Percentiles rank a stretch among this genome's conserved stretches.
These are phyloP conservation scores for Drosophila sucinea DNA, from an alignment of 1,140 invertebrate genomes.

Conservation along the genomic window DNA sequence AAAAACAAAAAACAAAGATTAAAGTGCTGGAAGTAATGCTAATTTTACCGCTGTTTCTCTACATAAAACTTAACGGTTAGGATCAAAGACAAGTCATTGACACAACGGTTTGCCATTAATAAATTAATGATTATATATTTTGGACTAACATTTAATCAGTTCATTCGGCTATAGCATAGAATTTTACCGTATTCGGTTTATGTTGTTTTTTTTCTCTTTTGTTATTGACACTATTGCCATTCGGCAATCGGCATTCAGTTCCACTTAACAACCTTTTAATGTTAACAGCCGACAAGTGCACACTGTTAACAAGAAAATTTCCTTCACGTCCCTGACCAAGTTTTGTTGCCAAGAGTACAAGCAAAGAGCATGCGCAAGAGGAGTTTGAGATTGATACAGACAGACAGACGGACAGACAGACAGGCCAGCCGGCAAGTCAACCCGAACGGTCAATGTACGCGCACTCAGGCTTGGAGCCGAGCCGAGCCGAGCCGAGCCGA, in stretches of 20 bases:
- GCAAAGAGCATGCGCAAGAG: slow-evolving; percentile 30
- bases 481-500: neutral
- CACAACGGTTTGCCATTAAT: slow-evolving; percentile 14
- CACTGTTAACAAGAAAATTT: slow-evolving; percentile 22
- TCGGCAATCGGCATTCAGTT: neutral
- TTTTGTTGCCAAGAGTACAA: slow-evolving; percentile 29
- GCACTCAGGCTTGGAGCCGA: slow-evolving; percentile 56
- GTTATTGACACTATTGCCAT: slow-evolving; percentile 10
- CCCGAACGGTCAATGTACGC: slow-evolving; percentile 75
- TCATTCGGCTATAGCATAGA: neutral
- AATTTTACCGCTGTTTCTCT: slow-evolving; percentile 30
- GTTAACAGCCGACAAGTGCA: slow-evolving; percentile 21
- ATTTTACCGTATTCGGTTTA: slow-evolving; percentile 4
- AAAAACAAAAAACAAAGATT: neutral
- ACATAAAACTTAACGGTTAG: slow-evolving; percentile 24
- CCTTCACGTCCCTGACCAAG: slow-evolving; percentile 46
- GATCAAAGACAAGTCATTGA: slow-evolving; percentile 53
- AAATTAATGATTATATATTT: neutral
- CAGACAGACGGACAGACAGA: slow-evolving; percentile 22
- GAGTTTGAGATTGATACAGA: slow-evolving; percentile 4
- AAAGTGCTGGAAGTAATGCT: neutral
- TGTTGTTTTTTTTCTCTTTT: too few species aligned
- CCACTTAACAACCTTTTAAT: slow-evolving; percentile 20
- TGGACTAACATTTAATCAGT: neutral
- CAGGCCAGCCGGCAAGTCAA: slow-evolving; percentile 68